A percentile compares a stretch with the other conserved stretches of the same genome.
Evolutionary conservation across 2,888 invertebrate genomes (phyloP).

Genomic region (Xylocampa areola): DNA sequence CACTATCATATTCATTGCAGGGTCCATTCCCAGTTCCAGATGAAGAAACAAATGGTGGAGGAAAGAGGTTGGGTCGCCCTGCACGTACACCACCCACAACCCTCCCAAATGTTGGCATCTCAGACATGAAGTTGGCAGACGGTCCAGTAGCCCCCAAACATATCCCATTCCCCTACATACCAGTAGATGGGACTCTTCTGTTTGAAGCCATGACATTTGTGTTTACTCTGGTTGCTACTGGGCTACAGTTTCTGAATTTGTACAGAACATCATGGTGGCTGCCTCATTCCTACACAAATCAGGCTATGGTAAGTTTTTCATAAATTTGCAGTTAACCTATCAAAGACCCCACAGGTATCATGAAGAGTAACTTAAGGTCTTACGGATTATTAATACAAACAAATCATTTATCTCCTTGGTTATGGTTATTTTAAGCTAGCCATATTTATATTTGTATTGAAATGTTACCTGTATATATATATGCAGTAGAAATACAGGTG

Average conservation of each 20-base stretch:
- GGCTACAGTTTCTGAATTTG: constrained; percentile 97
- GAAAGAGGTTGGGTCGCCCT: constrained; percentile 71
- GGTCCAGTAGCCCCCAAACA: constrained; percentile 92
- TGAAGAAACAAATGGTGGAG: constrained; percentile 79
- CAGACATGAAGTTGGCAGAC: constrained; percentile 74
- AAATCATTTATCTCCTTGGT: no score
- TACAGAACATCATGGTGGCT: constrained; percentile 99
- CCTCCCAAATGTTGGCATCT: constrained; percentile 43
- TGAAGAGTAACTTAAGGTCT: no score
- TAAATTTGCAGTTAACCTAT: background rate
- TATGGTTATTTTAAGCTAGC: no score
- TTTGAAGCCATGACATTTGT: constrained; percentile 96
- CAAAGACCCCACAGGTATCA: no score
- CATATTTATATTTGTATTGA: no score
- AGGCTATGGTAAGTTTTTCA: constrained; percentile 93
- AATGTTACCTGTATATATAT: no score
- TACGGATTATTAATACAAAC: no score
- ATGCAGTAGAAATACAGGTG: no score
- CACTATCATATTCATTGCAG: constrained; percentile 58
- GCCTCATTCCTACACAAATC: constrained; percentile 96
- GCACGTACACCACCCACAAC: constrained; percentile 67
- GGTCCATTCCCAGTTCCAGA: constrained; percentile 69
- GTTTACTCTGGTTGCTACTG: constrained; percentile 94
- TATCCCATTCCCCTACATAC: constrained; percentile 94
- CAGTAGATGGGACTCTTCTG: constrained; percentile 94